phyloP scores from a whole-genome alignment of 37 sponge, comb jelly and placozoan genomes.

The Ianthella basta region DNA sequence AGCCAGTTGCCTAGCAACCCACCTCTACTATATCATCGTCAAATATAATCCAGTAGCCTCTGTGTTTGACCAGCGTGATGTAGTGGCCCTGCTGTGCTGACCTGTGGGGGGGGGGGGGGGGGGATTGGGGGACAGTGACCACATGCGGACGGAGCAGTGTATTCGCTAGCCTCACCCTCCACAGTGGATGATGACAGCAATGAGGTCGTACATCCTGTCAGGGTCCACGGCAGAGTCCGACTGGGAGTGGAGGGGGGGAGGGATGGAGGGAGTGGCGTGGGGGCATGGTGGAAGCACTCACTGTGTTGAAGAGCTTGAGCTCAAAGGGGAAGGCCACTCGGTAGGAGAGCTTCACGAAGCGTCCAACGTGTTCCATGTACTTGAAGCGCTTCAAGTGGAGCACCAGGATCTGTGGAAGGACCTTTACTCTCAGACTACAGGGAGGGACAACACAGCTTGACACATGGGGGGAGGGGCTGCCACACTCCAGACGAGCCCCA shows the following conservation, averaged over 20 bases:
- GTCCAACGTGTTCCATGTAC: constrained; percentile 82
- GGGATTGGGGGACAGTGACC: too few relatives aligned
- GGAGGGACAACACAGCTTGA: background rate
- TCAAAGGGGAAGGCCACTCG: constrained; percentile 97
- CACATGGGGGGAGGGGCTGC: background rate
- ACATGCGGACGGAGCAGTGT: too few relatives aligned
- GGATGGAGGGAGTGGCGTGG: background rate
- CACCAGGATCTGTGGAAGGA: constrained; percentile 89
- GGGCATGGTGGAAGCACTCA: constrained; percentile 20
- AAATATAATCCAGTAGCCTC: constrained; percentile 87
- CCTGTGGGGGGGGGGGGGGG: constrained; percentile 34
- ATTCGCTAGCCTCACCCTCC: constrained; percentile 69
- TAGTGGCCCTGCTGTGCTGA: constrained; percentile 97
- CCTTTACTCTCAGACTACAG: constrained; percentile 79
- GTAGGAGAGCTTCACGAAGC: constrained; percentile 90
- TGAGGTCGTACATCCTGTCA: constrained; percentile 90
- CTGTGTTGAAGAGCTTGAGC: constrained; percentile 93
- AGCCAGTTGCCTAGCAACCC: background rate
- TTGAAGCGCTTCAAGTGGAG: constrained; percentile 98
- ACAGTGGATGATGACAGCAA: constrained; percentile 96
- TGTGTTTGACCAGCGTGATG: constrained; percentile 90
- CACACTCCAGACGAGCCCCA: background rate
- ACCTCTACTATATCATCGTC: constrained; percentile 91
- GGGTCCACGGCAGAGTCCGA: constrained; percentile 77
- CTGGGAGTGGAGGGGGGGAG: constrained; percentile 32